Percentiles rank a stretch among this genome's conserved stretches.
Conservation (phyloP, 2,113 vertebrate species). For the Elephantulus edwardii region DNA sequence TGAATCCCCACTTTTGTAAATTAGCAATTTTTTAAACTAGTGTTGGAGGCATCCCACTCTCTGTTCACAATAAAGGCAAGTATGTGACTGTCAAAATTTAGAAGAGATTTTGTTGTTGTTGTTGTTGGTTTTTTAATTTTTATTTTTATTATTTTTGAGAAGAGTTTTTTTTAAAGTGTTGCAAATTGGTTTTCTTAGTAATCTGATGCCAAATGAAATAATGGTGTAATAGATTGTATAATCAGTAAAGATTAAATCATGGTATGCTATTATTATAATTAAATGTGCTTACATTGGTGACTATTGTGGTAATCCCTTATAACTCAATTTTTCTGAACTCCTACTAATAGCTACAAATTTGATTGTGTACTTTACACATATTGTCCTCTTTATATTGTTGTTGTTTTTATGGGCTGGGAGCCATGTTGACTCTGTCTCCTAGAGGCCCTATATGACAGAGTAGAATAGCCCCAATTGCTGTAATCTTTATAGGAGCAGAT, state of each 20-base stretch:
- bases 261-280: background rate
- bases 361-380: background rate
- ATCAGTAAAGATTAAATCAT: background rate
- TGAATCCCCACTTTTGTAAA: too few relatives aligned
- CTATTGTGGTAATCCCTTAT: background rate
- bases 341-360: background rate
- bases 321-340: slow-evolving; percentile 9
- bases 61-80: too few relatives aligned
- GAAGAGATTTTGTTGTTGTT: too few relatives aligned
- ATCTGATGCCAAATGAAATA: background rate
- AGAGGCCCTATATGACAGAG: background rate
- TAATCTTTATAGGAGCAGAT: background rate
- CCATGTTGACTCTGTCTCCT: background rate
- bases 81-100: too few relatives aligned
- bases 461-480: background rate
- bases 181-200: background rate
- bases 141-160: too few relatives aligned
- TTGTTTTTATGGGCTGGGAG: too few relatives aligned
- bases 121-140: too few relatives aligned
- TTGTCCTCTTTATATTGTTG: background rate
- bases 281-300: background rate
- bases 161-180: too few relatives aligned
- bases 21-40: too few relatives aligned
- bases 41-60: too few relatives aligned
- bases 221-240: background rate